Percentiles rank a stretch among this genome's conserved stretches.
Evolutionary conservation across 37 sponge, comb jelly and placozoan genomes (phyloP).

Genomic region (Oopsacas minuta): DNA sequence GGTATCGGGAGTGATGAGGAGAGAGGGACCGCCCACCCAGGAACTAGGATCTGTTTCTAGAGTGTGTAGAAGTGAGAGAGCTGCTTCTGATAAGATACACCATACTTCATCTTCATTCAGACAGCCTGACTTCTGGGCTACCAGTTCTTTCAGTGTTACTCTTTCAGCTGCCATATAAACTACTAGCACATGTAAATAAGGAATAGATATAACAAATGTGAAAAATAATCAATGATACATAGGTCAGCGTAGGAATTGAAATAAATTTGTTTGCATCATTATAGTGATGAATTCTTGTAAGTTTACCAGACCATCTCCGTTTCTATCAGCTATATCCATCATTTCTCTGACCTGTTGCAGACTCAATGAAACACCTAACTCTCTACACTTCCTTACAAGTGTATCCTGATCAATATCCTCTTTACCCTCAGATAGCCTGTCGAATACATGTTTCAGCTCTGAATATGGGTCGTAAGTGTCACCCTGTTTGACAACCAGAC

Average conservation of each 20-base stretch:
- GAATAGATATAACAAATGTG: background rate
- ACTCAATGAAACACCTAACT: background rate
- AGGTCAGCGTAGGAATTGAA: background rate
- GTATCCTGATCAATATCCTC: background rate
- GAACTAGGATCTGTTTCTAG: background rate
- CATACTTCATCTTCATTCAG: background rate
- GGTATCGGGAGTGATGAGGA: conserved; percentile 51
- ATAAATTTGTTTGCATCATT: conserved; percentile 5
- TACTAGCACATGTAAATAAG: too few species aligned
- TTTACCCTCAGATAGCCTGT: background rate
- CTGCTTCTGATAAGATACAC: background rate
- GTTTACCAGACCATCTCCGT: background rate
- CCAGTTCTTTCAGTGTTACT: background rate
- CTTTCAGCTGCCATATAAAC: background rate
- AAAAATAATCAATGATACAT: background rate
- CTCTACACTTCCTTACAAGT: background rate
- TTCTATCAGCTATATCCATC: background rate
- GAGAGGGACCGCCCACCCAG: conserved; percentile 20
- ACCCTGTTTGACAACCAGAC: background rate
- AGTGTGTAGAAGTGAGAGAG: background rate
- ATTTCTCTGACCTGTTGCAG: background rate
- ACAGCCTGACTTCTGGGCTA: background rate
- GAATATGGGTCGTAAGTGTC: background rate
- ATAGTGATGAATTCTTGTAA: conserved; percentile 6
- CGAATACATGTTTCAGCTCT: background rate